Conservation (phyloP, 2,113 vertebrate species). For the Emydocephalus ijimae region DNA sequence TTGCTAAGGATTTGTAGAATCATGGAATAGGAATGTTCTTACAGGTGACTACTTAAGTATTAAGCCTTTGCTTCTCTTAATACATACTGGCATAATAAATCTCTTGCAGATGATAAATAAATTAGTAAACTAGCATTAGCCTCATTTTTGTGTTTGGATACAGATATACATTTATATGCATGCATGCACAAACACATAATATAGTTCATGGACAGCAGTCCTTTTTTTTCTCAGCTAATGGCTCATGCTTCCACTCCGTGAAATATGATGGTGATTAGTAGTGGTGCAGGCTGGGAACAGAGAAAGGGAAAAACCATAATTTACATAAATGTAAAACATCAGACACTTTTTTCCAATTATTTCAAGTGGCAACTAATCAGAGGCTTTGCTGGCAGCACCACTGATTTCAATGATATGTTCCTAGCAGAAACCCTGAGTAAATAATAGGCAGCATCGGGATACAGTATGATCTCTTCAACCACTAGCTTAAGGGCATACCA, state of each 20-base stretch:
- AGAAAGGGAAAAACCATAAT: not conserved
- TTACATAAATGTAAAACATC: not conserved
- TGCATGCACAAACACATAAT: not conserved
- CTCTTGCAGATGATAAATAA: slow-evolving; percentile 20
- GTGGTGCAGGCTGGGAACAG: not conserved
- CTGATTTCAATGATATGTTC: not conserved
- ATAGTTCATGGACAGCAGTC: not conserved
- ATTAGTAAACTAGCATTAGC: slow-evolving; percentile 2
- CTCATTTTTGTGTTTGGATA: slow-evolving; percentile 6
- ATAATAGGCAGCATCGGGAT: not conserved
- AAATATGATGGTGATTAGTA: not conserved
- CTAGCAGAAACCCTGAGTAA: not conserved
- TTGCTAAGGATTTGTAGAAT: slow-evolving; percentile 13
- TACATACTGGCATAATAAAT: not conserved
- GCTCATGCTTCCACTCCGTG: not conserved
- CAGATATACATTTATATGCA: not conserved
- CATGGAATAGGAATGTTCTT: slow-evolving; percentile 2
- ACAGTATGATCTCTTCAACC: not conserved
- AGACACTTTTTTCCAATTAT: not conserved
- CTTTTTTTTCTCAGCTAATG: not conserved
- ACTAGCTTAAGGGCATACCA: not conserved
- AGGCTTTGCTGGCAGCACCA: not conserved
- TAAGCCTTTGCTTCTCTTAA: slow-evolving; percentile 11
- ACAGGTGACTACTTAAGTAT: not conserved
- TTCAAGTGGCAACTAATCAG: not conserved